Evolutionary conservation across 2,888 invertebrate genomes (phyloP).

Genomic region (Lithosia quadra): DNA sequence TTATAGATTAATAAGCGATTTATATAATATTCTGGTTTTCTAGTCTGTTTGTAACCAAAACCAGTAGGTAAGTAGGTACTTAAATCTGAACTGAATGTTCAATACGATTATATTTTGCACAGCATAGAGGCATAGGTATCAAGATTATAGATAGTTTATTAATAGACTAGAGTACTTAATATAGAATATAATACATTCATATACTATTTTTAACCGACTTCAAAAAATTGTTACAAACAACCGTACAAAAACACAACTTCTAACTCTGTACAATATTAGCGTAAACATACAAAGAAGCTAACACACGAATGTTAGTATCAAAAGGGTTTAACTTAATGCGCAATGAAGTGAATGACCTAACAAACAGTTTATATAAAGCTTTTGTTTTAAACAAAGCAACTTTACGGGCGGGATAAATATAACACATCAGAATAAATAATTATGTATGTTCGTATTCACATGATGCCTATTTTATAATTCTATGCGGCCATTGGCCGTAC

Average conservation of each 20-base stretch:
- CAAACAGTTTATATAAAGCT: slow-evolving; percentile 7
- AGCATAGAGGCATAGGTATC: too few relatives aligned
- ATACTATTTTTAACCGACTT: too few relatives aligned
- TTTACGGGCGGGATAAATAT: slow-evolving; percentile 7
- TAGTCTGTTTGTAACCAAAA: not conserved
- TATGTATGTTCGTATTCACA: slow-evolving; percentile 40
- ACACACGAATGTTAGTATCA: not conserved
- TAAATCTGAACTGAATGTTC: not conserved
- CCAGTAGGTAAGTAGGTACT: not conserved
- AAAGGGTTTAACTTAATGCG: not conserved
- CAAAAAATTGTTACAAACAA: not conserved
- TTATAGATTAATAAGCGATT: too few relatives aligned
- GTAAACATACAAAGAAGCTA: not conserved
- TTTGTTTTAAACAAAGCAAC: slow-evolving; percentile 2
- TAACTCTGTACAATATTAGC: not conserved
- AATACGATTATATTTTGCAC: not conserved
- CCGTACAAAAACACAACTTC: not conserved
- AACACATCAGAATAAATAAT: slow-evolving; percentile 25
- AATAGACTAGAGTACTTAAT: not conserved
- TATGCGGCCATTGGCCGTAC: slow-evolving; percentile 54
- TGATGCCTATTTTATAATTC: slow-evolving; percentile 47
- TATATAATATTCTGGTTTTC: not conserved
- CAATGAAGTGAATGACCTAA: not conserved
- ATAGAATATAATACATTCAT: too few relatives aligned
- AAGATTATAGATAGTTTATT: not conserved